Percentiles rank a stretch among this genome's conserved stretches.
Evolutionary conservation across 2,797 vertebrate genomes (phyloP).

Genomic region (Falco columbarius): DNA sequence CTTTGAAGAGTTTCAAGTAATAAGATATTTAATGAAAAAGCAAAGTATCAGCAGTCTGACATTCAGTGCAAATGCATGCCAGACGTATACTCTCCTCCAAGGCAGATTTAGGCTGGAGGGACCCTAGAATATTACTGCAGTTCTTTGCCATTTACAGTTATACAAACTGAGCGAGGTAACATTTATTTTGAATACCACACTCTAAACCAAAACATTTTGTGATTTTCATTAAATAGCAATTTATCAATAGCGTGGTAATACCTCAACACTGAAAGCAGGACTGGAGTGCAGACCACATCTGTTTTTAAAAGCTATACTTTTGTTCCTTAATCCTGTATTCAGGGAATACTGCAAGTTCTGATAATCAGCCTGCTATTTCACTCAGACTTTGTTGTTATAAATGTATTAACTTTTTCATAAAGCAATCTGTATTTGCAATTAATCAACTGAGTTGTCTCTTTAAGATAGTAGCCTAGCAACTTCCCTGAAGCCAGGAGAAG

Average conservation of each 20-base stretch:
- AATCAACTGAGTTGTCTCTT: constrained; percentile 77
- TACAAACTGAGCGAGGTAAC: neutral
- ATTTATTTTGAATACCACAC: neutral
- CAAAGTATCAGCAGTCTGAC: constrained; percentile 12
- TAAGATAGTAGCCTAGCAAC: constrained; percentile 80
- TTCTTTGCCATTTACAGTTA: neutral
- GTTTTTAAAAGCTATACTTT: constrained; percentile 58
- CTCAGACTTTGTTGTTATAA: constrained; percentile 66
- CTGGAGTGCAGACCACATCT: neutral
- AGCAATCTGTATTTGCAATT: constrained; percentile 76
- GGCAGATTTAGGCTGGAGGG: neutral
- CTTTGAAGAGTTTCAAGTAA: constrained; percentile 49
- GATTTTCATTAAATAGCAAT: neutral
- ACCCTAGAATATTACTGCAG: neutral
- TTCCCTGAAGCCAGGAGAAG: constrained; percentile 46
- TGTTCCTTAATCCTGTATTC: constrained; percentile 55
- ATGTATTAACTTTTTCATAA: constrained; percentile 71
- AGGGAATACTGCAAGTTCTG: constrained; percentile 63
- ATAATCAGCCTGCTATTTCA: constrained; percentile 68
- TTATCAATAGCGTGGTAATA: neutral
- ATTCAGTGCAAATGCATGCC: neutral
- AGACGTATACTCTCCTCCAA: neutral
- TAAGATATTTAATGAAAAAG: constrained; percentile 44
- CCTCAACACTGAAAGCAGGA: neutral
- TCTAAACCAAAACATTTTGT: neutral